Percentiles rank a stretch among this genome's conserved stretches.
phyloP scores from a whole-genome alignment of 37 sponge, comb jelly and placozoan species.

The Aplysina aerophoba region DNA sequence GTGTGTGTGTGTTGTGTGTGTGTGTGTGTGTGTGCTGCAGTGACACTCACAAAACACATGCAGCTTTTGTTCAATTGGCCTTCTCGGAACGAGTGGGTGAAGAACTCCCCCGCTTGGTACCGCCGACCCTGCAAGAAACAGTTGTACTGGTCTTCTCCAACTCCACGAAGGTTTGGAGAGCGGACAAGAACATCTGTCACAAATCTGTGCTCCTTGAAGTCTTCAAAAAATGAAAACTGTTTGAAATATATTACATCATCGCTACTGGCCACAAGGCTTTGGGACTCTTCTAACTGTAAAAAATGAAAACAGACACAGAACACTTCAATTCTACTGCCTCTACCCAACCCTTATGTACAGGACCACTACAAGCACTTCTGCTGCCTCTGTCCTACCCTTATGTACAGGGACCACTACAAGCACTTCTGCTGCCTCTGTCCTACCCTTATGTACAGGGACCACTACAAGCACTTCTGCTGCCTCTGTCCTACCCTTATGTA shows the following conservation, averaged over 20 bases:
- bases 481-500: too few species aligned
- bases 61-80: not conserved
- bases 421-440: too few species aligned
- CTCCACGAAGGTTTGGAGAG: not conserved
- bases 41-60: slow-evolving; percentile 5
- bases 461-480: too few species aligned
- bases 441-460: too few species aligned
- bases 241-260: not conserved
- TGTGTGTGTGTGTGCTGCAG: not conserved
- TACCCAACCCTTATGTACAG: too few species aligned
- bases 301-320: not conserved
- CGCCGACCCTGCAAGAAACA: not conserved
- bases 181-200: not conserved
- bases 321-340: too few species aligned
- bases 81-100: not conserved
- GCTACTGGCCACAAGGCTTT: not conserved
- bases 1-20: slow-evolving; percentile 29
- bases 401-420: too few species aligned
- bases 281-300: not conserved
- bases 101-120: not conserved
- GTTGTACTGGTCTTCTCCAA: not conserved
- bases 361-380: too few species aligned
- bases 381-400: too few species aligned
- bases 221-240: not conserved
- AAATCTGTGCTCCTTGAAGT: not conserved